Conservation (phyloP, 2,113 vertebrate genomes). For the Sylvicapra grimmia region DNA sequence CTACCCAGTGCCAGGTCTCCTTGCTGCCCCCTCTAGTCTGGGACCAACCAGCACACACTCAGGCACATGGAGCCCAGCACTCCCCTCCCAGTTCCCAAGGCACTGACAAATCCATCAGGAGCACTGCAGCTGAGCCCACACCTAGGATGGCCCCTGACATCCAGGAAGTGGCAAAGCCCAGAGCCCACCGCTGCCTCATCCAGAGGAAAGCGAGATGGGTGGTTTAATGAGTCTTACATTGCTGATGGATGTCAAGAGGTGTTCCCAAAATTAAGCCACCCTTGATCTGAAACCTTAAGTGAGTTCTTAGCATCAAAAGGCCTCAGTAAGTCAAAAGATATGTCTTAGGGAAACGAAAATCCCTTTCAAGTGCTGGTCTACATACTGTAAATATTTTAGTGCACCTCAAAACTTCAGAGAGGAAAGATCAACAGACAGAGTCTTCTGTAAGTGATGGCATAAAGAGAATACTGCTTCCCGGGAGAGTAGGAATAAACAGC, state of each 20-base stretch:
- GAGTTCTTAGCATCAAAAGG: background rate
- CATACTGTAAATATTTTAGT: conserved; percentile 29
- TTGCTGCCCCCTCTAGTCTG: background rate
- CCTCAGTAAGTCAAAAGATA: background rate
- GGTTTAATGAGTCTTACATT: background rate
- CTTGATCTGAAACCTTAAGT: background rate
- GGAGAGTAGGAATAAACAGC: background rate
- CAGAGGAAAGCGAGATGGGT: background rate
- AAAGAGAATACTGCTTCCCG: background rate
- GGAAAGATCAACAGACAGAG: background rate
- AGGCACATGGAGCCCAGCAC: fast-evolving
- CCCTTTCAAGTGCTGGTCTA: background rate
- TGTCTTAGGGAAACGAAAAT: background rate
- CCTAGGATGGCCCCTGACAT: background rate
- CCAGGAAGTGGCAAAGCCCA: background rate
- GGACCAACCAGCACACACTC: background rate
- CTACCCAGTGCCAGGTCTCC: background rate
- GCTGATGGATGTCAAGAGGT: background rate
- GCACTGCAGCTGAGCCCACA: background rate
- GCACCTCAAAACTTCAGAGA: conserved; percentile 2
- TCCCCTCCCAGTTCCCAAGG: background rate
- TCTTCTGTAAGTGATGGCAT: background rate
- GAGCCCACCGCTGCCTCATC: fast-evolving
- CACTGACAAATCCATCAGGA: background rate
- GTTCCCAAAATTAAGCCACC: background rate